These are phyloP conservation scores for Baronia brevicornis DNA, from an alignment of 2,888 invertebrate species.

Conservation along the genomic window DNA sequence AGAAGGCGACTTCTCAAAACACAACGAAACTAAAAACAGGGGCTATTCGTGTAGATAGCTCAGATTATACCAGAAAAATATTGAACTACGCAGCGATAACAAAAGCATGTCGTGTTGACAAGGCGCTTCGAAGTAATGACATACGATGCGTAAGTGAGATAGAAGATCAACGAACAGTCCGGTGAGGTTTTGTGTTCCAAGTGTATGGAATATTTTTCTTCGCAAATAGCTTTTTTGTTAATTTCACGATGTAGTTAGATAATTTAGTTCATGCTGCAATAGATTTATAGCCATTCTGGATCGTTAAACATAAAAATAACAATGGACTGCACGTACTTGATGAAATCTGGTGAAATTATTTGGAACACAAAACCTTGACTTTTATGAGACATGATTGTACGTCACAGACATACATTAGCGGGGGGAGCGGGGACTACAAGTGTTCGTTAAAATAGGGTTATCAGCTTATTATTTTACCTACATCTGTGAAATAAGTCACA, in stretches of 20 bases:
- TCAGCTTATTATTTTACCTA: too few relatives aligned
- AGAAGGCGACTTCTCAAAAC: constrained; percentile 82
- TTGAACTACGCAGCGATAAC: constrained; percentile 67
- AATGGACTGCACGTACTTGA: constrained; percentile 19
- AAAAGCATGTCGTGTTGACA: constrained; percentile 57
- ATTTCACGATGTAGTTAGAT: neutral
- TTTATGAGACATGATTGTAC: constrained; percentile 27
- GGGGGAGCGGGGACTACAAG: too few relatives aligned
- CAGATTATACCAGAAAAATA: constrained; percentile 49
- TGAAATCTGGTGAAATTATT: constrained; percentile 38
- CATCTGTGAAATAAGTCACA: too few relatives aligned
- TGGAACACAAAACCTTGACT: constrained; percentile 67
- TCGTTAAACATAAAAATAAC: constrained; percentile 5
- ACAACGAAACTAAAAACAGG: constrained; percentile 45
- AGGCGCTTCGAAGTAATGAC: constrained; percentile 35
- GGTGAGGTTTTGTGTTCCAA: constrained; percentile 68
- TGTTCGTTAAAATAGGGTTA: too few relatives aligned
- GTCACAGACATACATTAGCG: constrained; percentile 33
- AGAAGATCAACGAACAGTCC: constrained; percentile 33
- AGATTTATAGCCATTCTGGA: neutral
- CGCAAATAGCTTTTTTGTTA: constrained; percentile 6
- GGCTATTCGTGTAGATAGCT: constrained; percentile 40
- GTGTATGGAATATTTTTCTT: constrained; percentile 37
- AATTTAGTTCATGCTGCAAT: constrained; percentile 1
- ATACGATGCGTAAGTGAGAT: constrained; percentile 43